Evolutionary conservation across 1,140 invertebrate genomes (phyloP).

Genomic region (Palaemon carinicauda): DNA sequence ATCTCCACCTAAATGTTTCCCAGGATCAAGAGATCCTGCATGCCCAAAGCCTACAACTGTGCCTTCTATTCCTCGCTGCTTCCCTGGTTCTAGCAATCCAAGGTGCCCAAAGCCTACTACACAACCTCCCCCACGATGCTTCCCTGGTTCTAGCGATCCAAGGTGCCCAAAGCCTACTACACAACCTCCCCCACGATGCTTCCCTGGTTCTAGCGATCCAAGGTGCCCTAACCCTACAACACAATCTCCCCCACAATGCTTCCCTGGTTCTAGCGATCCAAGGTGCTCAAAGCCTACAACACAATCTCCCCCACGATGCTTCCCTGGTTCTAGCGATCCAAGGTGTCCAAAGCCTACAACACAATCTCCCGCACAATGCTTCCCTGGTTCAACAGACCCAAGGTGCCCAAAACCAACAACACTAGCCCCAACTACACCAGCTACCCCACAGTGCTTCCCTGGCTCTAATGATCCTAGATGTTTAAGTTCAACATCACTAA

Average conservation of each 20-base stretch:
- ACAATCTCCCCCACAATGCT: background rate
- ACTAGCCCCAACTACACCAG: no score
- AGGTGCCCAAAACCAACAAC: background rate
- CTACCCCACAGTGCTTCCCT: background rate
- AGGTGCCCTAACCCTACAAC: background rate
- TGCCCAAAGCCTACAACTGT: conserved; percentile 4
- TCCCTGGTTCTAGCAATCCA: conserved; percentile 33
- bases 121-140: background rate
- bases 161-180: conserved; percentile 7
- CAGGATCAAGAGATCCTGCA: conserved; percentile 26
- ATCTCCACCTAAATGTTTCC: background rate
- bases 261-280: no score
- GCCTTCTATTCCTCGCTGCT: conserved; percentile 6
- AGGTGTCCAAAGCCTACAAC: background rate
- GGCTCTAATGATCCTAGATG: background rate
- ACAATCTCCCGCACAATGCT: background rate
- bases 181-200: background rate
- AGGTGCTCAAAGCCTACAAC: background rate
- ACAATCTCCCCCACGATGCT: background rate
- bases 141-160: conserved; percentile 32
- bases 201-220: background rate
- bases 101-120: conserved; percentile 26
- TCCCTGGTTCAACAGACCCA: no score
- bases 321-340: background rate
- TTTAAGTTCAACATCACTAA: no score